A percentile compares a stretch with the other conserved stretches of the same genome.
These are phyloP conservation scores for Meliscaeva auricollis DNA, from an alignment of 2,888 invertebrate species.

Conservation along the genomic window DNA sequence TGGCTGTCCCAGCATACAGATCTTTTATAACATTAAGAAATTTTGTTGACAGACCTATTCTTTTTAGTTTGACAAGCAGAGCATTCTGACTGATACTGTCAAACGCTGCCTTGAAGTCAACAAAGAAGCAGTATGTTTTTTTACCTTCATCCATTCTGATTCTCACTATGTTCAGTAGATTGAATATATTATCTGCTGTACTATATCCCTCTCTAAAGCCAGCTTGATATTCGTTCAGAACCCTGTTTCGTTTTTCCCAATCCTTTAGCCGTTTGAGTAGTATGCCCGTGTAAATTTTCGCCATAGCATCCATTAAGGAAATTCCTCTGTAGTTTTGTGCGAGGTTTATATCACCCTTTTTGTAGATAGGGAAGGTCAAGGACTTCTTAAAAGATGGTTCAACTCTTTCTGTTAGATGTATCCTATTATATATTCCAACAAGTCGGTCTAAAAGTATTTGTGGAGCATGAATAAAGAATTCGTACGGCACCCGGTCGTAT, in stretches of 20 bases:
- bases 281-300: background rate
- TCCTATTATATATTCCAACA: background rate
- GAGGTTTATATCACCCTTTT: constrained; percentile 4
- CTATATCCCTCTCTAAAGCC: constrained; percentile 12
- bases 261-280: constrained; percentile 9
- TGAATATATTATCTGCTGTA: background rate
- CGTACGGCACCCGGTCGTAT: background rate
- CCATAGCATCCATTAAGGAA: no score
- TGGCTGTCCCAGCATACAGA: no score
- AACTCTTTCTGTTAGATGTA: background rate
- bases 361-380: background rate
- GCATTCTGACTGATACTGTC: no score
- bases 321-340: background rate
- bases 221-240: constrained; percentile 7
- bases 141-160: no score
- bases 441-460: background rate
- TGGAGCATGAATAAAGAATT: background rate
- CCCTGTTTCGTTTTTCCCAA: constrained; percentile 3
- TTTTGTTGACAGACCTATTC: no score
- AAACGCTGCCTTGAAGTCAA: no score
- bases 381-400: constrained; percentile 12
- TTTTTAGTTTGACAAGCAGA: no score
- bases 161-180: no score
- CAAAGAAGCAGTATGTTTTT: no score
- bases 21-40: no score